Evolutionary conservation across 1,140 invertebrate species (phyloP), one percentile per base, ranked within the genome.

Genomic region (Stratiolaelaps scimitus): DNA sequence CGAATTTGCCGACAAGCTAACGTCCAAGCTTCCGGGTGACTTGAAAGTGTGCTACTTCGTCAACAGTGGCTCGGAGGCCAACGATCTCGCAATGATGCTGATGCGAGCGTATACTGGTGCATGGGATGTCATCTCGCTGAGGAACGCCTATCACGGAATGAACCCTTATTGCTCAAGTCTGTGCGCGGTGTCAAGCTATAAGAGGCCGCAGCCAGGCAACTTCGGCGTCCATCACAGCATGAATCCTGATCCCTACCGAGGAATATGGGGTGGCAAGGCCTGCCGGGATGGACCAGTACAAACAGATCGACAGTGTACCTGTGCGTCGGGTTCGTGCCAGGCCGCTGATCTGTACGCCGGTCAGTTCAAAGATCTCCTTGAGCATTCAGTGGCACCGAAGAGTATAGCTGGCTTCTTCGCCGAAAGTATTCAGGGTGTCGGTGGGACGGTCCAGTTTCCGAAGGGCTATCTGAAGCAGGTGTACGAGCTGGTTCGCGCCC

Each of bases 41-140:
- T 78, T 95, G 6, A 91, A 92, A 75, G 84, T 87, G 17, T 85
- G 89, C 20, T 95, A 94, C 75, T 84, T 96, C 71, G 86, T 91
- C 0, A 98, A 98, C 73, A 95, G 90, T 74, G 93, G 94, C 0
- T 92, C 90, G 7, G 94, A 98, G 79, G 93, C 94, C 0, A 98
- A 96, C 75, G 94, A 98, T 74, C 76, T 98, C 44, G 93, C 93
- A 0, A 80, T 92, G 67, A 72, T 92, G 15, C 81, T 98, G 76
- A 87, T 92, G 0, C 80, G 90, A 69, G 72, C 88, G 0, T 83
- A 91, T 72, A 95, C 92, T 0, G 83, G 84, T 4, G 83, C 87
- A 68, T 84, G 83, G 72, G 89, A 96, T 70, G 80, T 94, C 5
- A 76, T 98, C 20, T 87, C 89, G 0, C 77, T 97, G 10, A 74